Conservation (phyloP, 2,797 vertebrate genomes). For the Gymnothorax javanicus region DNA sequence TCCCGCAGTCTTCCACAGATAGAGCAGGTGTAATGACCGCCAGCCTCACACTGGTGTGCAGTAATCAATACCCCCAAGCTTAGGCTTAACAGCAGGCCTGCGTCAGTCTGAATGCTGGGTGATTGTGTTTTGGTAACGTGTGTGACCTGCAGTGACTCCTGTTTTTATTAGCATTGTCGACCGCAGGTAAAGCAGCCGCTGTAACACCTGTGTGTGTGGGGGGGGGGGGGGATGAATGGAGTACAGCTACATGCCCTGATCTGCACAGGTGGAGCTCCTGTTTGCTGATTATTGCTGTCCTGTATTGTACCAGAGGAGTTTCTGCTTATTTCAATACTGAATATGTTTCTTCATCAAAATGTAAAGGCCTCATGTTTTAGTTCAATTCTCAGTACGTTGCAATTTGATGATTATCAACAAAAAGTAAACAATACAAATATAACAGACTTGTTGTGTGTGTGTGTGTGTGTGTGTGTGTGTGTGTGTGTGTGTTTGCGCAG, state of each 20-base stretch:
- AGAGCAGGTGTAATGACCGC: not conserved
- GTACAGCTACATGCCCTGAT: not conserved
- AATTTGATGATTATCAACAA: not conserved
- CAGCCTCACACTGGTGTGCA: not conserved
- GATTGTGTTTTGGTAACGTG: not conserved
- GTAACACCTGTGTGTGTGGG: not conserved
- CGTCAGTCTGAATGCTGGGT: not conserved
- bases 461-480: not conserved
- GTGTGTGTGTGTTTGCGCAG: not conserved
- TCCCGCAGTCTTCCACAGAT: not conserved
- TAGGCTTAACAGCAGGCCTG: not conserved
- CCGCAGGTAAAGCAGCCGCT: not conserved
- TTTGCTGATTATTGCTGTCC: constrained; percentile 9
- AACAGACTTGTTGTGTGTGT: not conserved
- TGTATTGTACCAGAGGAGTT: not conserved
- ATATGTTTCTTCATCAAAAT: not conserved
- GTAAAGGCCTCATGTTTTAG: too few relatives aligned
- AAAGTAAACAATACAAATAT: not conserved
- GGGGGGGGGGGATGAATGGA: not conserved
- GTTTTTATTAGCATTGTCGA: not conserved
- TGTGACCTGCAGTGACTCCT: not conserved
- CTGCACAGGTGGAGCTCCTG: constrained; percentile 23
- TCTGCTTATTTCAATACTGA: not conserved
- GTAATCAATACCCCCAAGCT: not conserved
- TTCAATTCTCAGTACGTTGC: too few relatives aligned